These are phyloP conservation scores for Dynastes tityus DNA, from an alignment of 2,888 invertebrate genomes.

Conservation along the genomic window DNA sequence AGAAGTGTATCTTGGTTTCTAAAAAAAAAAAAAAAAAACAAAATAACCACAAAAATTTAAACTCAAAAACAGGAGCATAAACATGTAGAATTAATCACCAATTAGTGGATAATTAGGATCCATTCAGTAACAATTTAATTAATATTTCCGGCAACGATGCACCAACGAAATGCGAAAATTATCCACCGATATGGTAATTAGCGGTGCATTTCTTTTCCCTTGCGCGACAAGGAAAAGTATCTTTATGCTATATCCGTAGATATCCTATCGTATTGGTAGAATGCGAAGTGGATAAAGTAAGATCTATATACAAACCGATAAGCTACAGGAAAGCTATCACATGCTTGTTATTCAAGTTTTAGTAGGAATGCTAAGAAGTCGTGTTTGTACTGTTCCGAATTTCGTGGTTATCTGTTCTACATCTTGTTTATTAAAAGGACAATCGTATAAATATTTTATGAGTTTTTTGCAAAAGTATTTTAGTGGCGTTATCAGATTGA, in stretches of 20 bases:
- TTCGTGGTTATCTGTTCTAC: slow-evolving; percentile 5
- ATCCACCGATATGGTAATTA: slow-evolving; percentile 33
- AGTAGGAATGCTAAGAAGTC: background rate
- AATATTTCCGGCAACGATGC: slow-evolving; percentile 27
- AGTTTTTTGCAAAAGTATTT: slow-evolving; percentile 5
- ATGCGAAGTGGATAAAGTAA: background rate
- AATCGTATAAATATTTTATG: background rate
- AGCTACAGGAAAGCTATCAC: background rate
- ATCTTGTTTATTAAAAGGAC: slow-evolving; percentile 13
- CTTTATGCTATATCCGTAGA: background rate
- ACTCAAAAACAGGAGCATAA: slow-evolving; percentile 11
- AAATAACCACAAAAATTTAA: background rate
- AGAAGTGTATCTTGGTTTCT: background rate
- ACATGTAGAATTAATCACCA: slow-evolving; percentile 36
- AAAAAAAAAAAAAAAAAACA: background rate
- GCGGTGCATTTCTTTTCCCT: background rate
- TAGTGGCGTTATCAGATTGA: background rate
- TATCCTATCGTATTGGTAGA: background rate
- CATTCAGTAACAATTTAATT: slow-evolving; percentile 27
- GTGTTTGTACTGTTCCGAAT: background rate
- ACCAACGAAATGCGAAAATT: slow-evolving; percentile 24
- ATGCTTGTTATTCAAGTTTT: slow-evolving; percentile 21
- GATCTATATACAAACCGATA: background rate
- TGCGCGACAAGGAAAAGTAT: background rate
- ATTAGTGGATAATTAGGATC: slow-evolving; percentile 24